These are phyloP conservation scores for Molanna angustata DNA, from an alignment of 2,888 invertebrate species.

Conservation along the genomic window DNA sequence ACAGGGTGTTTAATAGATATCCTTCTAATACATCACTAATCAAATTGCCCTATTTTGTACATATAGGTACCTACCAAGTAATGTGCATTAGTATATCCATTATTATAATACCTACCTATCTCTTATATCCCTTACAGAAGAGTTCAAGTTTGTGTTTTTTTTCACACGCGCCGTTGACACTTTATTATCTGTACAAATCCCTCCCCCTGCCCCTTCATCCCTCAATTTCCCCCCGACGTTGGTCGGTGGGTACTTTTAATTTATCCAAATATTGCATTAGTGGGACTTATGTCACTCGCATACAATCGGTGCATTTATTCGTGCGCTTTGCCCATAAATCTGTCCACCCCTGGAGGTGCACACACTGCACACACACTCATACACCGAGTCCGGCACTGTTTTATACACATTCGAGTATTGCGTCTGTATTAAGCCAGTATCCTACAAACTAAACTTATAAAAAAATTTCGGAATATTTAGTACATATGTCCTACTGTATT, in stretches of 20 bases:
- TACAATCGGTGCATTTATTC: constrained; percentile 18
- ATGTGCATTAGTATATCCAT: neutral
- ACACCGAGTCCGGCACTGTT: too few species aligned
- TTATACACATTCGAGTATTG: too few species aligned
- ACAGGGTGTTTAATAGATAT: too few species aligned
- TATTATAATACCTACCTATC: neutral
- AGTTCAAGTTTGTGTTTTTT: constrained; percentile 20
- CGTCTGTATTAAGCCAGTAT: too few species aligned
- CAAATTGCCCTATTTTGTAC: too few species aligned
- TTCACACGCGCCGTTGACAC: constrained; percentile 28
- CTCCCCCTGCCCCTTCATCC: neutral
- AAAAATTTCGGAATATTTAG: too few species aligned
- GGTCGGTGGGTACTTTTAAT: constrained; percentile 25
- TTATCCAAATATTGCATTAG: constrained; percentile 34
- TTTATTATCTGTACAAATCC: constrained; percentile 30
- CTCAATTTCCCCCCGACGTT: neutral
- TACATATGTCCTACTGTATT: too few species aligned
- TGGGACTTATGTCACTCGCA: constrained; percentile 31
- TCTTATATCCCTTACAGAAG: neutral
- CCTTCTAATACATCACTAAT: too few species aligned
- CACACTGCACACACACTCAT: too few species aligned
- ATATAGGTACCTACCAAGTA: neutral
- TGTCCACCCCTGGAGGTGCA: constrained; percentile 9
- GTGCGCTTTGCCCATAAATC: constrained; percentile 17
- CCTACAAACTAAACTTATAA: too few species aligned